These are phyloP conservation scores for Caenorhabditis sp. DNA, from an alignment of 2,888 invertebrate genomes.

Conservation along the genomic window DNA sequence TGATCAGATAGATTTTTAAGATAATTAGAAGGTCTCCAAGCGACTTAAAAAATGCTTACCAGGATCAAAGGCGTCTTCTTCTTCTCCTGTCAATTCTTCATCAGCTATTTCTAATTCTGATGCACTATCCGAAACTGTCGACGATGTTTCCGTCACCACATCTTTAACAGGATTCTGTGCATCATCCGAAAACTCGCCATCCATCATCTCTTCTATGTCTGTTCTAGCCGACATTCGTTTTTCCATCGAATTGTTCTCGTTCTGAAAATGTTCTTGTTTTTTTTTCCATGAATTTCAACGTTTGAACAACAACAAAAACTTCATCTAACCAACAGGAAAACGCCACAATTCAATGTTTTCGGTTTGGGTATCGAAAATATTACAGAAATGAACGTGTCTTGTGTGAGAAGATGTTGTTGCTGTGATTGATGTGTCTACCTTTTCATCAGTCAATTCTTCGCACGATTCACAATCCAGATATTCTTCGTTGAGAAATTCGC, in stretches of 20 bases:
- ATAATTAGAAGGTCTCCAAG: too few species aligned
- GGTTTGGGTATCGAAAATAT: neutral
- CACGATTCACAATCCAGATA: constrained; percentile 57
- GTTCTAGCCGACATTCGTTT: constrained; percentile 12
- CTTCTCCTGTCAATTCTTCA: neutral
- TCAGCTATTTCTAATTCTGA: neutral
- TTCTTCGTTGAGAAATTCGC: constrained; percentile 48
- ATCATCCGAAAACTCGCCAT: constrained; percentile 6
- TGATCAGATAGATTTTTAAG: too few species aligned
- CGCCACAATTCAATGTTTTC: neutral
- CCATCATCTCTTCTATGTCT: neutral
- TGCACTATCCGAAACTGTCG: neutral
- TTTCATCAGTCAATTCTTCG: constrained; percentile 42
- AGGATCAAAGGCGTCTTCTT: neutral
- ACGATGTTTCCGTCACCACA: neutral
- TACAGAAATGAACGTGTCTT: neutral
- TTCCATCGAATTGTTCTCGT: constrained; percentile 2
- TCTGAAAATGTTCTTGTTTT: constrained; percentile 10
- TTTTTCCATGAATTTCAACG: neutral
- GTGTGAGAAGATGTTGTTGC: neutral
- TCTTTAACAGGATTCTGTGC: neutral
- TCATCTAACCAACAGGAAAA: neutral
- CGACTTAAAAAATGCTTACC: neutral
- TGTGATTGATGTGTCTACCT: constrained; percentile 12
- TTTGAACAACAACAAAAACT: neutral